phyloP scores from a whole-genome alignment of 2,888 invertebrate species.

The Andrena haemorrhoa region DNA sequence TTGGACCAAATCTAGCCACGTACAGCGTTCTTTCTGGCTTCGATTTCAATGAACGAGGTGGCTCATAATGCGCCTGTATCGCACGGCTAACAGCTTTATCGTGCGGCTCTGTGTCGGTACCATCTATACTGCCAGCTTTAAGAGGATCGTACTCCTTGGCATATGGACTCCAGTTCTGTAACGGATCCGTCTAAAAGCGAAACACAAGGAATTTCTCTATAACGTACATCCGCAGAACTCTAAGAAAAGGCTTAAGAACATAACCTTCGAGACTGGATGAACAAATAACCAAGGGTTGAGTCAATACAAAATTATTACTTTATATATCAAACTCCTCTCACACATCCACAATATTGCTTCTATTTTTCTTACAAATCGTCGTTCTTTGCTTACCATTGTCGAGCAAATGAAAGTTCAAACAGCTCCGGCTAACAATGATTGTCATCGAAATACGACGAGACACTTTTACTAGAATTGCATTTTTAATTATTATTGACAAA shows the following conservation, averaged over 20 bases:
- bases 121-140: slow-evolving; percentile 94
- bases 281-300: not conserved
- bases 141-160: slow-evolving; percentile 91
- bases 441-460: not conserved
- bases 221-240: not conserved
- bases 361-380: not conserved
- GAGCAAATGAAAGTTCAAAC: not conserved
- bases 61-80: slow-evolving; percentile 88
- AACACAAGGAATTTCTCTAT: not conserved
- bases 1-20: slow-evolving; percentile 90
- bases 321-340: not conserved
- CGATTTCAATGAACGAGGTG: slow-evolving; percentile 89
- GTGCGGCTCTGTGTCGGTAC: slow-evolving; percentile 93
- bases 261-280: slow-evolving; percentile 14
- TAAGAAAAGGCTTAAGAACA: not conserved
- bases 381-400: slow-evolving; percentile 42
- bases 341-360: not conserved
- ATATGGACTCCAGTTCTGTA: slow-evolving; percentile 86
- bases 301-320: not conserved
- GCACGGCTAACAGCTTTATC: slow-evolving; percentile 92
- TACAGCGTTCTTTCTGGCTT: slow-evolving; percentile 91
- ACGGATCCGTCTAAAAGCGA: slow-evolving; percentile 35
- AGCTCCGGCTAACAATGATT: not conserved
- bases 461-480: not conserved
- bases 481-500: not conserved